Base-by-base conservation (phyloP, 2,113 vertebrate species). In the Boleophthalmus pectinirostris region DNA sequence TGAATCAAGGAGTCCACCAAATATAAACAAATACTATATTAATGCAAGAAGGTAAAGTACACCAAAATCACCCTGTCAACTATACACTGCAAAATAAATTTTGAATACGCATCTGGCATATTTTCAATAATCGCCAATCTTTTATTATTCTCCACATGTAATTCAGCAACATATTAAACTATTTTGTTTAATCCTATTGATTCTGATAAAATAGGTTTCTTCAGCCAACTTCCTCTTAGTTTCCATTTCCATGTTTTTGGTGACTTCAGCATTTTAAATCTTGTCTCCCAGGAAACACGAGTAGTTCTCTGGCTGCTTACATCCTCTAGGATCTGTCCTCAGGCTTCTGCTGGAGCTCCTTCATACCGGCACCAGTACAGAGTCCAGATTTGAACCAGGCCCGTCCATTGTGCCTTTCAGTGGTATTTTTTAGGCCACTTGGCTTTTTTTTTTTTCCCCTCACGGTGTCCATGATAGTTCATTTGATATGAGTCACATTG, bases 401-500 rank as follows among this genome's bases (percentile, higher is more conserved):
- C 49, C 49, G 3, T 66, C 35, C 21, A 18, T 0, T 69, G 33
- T 15, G 61, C 24, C 66, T 69, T 9, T 21, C 12, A 58, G 12
- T 3, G n/a, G 23, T 23, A 25, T 61, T 6, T 45, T 76, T 66
- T 1, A 16, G 0, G 3, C n/a, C 49, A 51, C 35, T 56, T 20
- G 29, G 29, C 16, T 3, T 75, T 45, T 47, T 53, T 47, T n/a
- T 53, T 29, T 20, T 5, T 15, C 6, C 23, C 8, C 1, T 6
- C 29, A 24, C 24, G 5, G 1, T 13, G 18, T 64, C 11, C 6
- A 0, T 29, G 13, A 25, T 0, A 21, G 66, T 23, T 89, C 89
- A 89, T 46, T 74, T 87, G 66, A 83, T 63, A 12, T 78, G 74
- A 1, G 54, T 60, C 0, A 77, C 69, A 20, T 72, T 80, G 54